A percentile compares a stretch with the other conserved stretches of the same genome.
Conservation (phyloP, 2,888 invertebrate species). For the Baccha elongata region DNA sequence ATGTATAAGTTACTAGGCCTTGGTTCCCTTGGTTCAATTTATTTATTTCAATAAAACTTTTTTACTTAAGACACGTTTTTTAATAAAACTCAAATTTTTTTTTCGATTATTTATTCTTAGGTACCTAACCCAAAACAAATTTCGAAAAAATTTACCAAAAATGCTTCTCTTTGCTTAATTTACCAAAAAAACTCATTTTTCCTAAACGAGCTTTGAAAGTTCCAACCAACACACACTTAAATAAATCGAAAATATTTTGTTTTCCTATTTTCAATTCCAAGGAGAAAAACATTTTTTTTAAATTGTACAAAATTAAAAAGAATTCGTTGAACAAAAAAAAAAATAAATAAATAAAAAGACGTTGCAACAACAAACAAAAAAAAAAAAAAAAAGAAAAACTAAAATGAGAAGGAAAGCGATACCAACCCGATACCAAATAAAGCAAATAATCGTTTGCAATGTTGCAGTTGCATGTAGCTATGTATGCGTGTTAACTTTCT, state of each 20-base stretch:
- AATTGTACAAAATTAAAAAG: constrained; percentile 61
- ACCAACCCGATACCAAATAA: constrained; percentile 53
- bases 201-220: constrained; percentile 7
- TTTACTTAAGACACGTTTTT: too few species aligned
- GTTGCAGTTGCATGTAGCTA: neutral
- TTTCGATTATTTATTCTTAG: neutral
- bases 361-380: constrained; percentile 30
- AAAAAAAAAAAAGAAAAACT: constrained; percentile 22
- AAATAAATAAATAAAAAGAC: constrained; percentile 10
- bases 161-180: constrained; percentile 46
- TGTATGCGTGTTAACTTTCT: too few species aligned
- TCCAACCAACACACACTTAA: neutral
- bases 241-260: constrained; percentile 8
- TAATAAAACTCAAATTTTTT: neutral
- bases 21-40: too few species aligned
- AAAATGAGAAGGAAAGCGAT: constrained; percentile 55
- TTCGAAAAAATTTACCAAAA: too few species aligned
- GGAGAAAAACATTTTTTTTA: constrained; percentile 38
- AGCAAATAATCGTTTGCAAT: constrained; percentile 68
- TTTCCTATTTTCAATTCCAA: constrained; percentile 10
- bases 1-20: too few species aligned
- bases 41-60: too few species aligned
- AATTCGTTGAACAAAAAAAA: constrained; percentile 1
- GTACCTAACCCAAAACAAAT: constrained; percentile 23
- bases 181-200: constrained; percentile 6